These are phyloP conservation scores for Tinea trinotella DNA, from an alignment of 2,888 invertebrate species.

Conservation along the genomic window DNA sequence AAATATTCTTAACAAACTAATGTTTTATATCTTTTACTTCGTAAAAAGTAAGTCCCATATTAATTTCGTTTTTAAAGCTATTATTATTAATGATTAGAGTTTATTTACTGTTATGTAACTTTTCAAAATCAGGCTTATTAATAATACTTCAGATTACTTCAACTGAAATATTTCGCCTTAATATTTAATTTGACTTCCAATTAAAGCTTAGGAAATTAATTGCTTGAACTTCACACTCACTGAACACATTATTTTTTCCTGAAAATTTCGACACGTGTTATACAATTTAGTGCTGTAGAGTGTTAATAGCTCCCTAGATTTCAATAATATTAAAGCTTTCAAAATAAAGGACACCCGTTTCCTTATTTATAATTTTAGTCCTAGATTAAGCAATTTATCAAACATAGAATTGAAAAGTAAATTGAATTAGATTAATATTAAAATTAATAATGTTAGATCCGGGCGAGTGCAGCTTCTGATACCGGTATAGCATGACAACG, in stretches of 20 bases:
- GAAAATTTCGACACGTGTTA: background rate
- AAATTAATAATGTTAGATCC: constrained; percentile 2
- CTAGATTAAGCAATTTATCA: background rate
- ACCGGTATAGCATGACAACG: constrained; percentile 63
- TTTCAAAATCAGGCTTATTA: background rate
- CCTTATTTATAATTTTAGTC: background rate
- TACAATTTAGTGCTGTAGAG: background rate
- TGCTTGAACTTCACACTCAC: constrained; percentile 12
- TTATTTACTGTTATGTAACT: background rate
- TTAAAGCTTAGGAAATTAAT: background rate
- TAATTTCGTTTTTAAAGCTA: background rate
- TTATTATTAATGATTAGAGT: constrained; percentile 1
- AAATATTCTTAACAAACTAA: background rate
- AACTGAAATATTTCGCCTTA: background rate
- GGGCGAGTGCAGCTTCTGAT: constrained; percentile 29
- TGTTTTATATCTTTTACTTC: background rate
- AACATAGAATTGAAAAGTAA: background rate
- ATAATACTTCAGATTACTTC: background rate
- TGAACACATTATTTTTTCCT: background rate
- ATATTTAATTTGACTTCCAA: constrained; percentile 2
- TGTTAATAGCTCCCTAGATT: constrained; percentile 4
- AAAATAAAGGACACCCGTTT: background rate
- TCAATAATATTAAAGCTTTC: background rate
- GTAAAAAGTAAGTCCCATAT: background rate
- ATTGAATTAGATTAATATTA: background rate